Conservation (phyloP, 2,888 invertebrate genomes). For the Netelia inedita region DNA sequence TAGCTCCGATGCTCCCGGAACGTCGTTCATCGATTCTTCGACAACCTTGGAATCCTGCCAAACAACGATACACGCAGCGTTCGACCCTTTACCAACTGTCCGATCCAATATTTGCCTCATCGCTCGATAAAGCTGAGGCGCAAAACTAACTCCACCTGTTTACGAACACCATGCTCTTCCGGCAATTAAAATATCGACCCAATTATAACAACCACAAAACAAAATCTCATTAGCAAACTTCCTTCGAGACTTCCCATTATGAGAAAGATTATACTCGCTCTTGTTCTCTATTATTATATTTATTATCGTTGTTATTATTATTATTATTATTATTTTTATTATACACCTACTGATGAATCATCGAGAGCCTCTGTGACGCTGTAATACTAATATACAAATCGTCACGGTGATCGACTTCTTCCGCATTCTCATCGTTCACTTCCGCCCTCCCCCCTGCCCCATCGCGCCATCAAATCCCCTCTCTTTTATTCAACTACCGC, state of each 20-base stretch:
- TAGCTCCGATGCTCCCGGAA: not conserved
- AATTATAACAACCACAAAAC: not conserved
- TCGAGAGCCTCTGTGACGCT: slow-evolving; percentile 48
- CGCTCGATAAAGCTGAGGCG: not conserved
- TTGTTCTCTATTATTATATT: not conserved
- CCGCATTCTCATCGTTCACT: slow-evolving; percentile 56
- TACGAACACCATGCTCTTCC: not conserved
- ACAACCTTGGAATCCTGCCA: slow-evolving; percentile 49
- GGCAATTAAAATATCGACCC: not conserved
- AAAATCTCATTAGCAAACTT: slow-evolving; percentile 25
- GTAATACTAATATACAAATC: slow-evolving; percentile 20
- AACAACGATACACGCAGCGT: not conserved
- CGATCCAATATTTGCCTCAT: not conserved
- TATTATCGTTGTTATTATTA: slow-evolving; percentile 20
- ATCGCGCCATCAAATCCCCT: not conserved
- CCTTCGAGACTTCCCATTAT: slow-evolving; percentile 40
- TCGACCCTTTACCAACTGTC: not conserved
- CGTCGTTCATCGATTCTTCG: slow-evolving; percentile 38
- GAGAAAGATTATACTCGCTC: slow-evolving; percentile 6
- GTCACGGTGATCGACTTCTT: slow-evolving; percentile 51
- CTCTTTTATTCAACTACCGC: not conserved
- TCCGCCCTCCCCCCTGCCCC: slow-evolving; percentile 9
- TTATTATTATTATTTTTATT: not conserved
- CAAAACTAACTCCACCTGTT: not conserved
- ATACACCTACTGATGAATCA: slow-evolving; percentile 32